phyloP scores from a whole-genome alignment of 2,797 vertebrate species.

The Rhinoraja longicauda region DNA sequence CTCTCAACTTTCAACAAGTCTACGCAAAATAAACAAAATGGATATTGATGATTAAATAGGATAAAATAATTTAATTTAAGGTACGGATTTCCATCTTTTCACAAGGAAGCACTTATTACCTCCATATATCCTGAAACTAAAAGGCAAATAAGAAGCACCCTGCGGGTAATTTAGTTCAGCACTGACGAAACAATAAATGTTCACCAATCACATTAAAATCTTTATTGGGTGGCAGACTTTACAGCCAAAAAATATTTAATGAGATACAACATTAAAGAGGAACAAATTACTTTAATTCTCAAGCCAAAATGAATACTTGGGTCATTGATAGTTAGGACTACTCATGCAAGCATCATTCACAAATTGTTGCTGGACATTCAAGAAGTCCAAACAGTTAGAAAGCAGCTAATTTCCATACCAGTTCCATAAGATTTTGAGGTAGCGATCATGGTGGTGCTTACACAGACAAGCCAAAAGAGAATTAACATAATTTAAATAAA shows the following conservation, averaged over 20 bases:
- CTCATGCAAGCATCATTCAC: neutral
- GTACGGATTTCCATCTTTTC: neutral
- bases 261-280: neutral
- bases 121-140: neutral
- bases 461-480: neutral
- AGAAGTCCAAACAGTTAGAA: neutral
- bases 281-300: neutral
- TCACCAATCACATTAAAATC: neutral
- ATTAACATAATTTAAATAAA: neutral
- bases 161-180: neutral
- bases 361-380: neutral
- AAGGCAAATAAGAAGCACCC: neutral
- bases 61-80: neutral
- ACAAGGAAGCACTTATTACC: neutral
- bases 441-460: no score
- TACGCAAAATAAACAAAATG: neutral
- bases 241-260: neutral
- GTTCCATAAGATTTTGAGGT: neutral
- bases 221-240: neutral
- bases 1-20: neutral
- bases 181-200: neutral
- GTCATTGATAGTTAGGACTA: neutral
- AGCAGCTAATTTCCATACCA: neutral
- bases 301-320: neutral
- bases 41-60: neutral